Percentiles rank a stretch among this genome's conserved stretches.
Conservation (phyloP, 1,140 invertebrate genomes). For the Heliconius himera region DNA sequence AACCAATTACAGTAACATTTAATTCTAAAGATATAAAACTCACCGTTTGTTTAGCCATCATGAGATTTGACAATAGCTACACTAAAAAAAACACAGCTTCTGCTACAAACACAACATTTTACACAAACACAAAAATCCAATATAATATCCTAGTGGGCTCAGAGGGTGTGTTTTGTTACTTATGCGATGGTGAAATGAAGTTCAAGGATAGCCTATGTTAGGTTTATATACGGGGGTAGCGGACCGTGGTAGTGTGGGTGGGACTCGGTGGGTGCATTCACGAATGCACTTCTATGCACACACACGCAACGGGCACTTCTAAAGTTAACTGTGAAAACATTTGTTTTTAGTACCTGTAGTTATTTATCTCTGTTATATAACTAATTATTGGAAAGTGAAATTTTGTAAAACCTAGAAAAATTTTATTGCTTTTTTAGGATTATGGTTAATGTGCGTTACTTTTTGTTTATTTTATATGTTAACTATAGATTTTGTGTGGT, state of each 20-base stretch:
- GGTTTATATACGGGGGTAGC: constrained; percentile 77
- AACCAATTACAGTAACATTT: no score
- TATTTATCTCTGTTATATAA: neutral
- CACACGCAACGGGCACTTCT: constrained; percentile 37
- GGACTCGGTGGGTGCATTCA: constrained; percentile 55
- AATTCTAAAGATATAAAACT: neutral
- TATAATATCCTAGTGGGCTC: constrained; percentile 15
- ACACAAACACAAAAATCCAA: constrained; percentile 41
- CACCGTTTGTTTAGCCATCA: constrained; percentile 32
- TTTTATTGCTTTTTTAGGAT: neutral
- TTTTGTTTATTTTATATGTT: neutral
- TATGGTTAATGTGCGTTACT: neutral
- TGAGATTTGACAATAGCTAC: constrained; percentile 14
- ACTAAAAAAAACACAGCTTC: constrained; percentile 35
- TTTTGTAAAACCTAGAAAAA: neutral
- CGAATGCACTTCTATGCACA: constrained; percentile 48
- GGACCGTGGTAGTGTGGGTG: constrained; percentile 62
- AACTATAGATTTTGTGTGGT: neutral
- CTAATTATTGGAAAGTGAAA: neutral
- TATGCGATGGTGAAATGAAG: constrained; percentile 68
- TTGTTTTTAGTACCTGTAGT: constrained; percentile 8
- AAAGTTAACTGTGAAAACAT: constrained; percentile 30
- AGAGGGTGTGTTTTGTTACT: constrained; percentile 42
- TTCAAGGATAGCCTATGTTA: constrained; percentile 69
- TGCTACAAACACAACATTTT: constrained; percentile 41